Evolutionary conservation across 2,113 vertebrate genomes (phyloP).

Genomic region (Grammomys dolichurus): DNA sequence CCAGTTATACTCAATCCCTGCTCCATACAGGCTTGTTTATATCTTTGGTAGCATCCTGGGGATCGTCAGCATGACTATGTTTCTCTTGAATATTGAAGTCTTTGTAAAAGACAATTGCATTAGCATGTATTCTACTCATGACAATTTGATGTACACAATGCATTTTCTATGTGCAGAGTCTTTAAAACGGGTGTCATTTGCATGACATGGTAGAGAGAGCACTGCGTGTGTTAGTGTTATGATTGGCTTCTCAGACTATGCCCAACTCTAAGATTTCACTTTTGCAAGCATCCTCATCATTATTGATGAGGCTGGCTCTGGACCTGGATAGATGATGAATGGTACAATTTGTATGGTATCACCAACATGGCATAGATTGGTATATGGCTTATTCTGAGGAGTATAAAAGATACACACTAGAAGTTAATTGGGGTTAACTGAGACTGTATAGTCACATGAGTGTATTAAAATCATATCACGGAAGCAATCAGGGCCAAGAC

Average conservation of each 20-base stretch:
- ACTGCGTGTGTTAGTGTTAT: neutral
- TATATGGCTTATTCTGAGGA: neutral
- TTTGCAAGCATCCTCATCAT: neutral
- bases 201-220: neutral
- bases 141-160: neutral
- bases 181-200: neutral
- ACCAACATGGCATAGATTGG: neutral
- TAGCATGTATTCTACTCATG: neutral
- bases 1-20: neutral
- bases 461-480: neutral
- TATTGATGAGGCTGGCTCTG: neutral
- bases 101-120: neutral
- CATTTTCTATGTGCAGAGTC: neutral
- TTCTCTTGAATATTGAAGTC: neutral
- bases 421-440: neutral
- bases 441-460: neutral
- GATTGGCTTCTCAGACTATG: neutral
- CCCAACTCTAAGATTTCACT: neutral
- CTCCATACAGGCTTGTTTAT: neutral
- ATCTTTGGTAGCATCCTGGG: neutral
- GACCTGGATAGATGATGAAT: neutral
- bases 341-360: no score
- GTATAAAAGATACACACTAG: neutral
- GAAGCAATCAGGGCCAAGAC: neutral
- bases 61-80: neutral